Evolutionary conservation across 2,797 vertebrate species (phyloP).

Genomic region (Manis crassicaudata): DNA sequence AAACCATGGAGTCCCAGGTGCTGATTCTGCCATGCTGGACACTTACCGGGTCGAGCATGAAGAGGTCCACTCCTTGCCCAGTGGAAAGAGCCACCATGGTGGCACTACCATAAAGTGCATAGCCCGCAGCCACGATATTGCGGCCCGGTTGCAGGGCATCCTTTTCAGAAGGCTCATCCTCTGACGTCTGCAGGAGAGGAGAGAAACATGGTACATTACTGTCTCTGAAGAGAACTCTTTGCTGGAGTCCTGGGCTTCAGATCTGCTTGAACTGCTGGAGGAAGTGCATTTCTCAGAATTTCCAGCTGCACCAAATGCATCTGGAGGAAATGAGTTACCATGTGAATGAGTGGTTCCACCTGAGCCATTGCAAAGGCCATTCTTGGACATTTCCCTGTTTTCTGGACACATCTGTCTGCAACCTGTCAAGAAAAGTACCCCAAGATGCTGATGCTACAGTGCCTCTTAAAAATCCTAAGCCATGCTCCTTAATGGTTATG

Average conservation of each 20-base stretch:
- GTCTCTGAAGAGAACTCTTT: neutral
- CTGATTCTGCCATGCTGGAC: neutral
- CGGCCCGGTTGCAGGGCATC: conserved; percentile 93
- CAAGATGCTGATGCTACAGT: neutral
- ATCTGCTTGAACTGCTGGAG: neutral
- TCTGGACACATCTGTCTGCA: neutral
- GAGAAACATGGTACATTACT: neutral
- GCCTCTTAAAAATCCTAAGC: neutral
- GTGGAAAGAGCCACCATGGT: conserved; percentile 95
- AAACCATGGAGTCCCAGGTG: neutral
- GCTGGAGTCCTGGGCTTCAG: neutral
- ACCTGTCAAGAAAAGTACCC: neutral
- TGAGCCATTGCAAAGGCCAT: neutral
- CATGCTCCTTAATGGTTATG: neutral
- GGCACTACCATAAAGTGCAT: conserved; percentile 96
- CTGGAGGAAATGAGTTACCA: neutral
- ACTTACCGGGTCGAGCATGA: conserved; percentile 96
- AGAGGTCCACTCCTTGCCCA: conserved; percentile 94
- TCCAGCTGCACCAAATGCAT: neutral
- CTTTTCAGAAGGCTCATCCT: conserved; percentile 90
- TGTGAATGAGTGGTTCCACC: no score
- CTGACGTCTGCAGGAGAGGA: conserved; percentile 85
- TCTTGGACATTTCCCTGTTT: neutral
- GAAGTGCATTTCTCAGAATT: neutral
- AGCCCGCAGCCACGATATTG: conserved; percentile 95